Evolutionary conservation across 2,797 vertebrate species (phyloP).

Genomic region (Neosilurus mollespiculum): DNA sequence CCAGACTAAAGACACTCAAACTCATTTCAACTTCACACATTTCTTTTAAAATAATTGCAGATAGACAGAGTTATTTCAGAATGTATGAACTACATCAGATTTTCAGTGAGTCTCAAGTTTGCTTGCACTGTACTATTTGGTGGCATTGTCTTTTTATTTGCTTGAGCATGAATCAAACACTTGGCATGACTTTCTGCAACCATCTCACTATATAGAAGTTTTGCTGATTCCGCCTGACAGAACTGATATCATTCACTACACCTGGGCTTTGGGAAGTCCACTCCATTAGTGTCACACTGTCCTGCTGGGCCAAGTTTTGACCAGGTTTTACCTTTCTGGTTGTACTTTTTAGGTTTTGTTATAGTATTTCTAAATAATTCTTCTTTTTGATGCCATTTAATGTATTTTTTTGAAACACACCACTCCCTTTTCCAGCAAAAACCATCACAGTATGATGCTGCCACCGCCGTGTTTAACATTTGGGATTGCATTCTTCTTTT

Average conservation of each 20-base stretch:
- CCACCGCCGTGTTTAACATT: background rate
- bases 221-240: background rate
- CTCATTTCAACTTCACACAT: background rate
- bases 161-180: background rate
- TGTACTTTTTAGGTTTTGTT: background rate
- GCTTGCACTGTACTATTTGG: background rate
- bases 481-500: background rate
- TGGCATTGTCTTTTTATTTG: background rate
- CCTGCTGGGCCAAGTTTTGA: background rate
- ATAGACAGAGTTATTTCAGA: background rate
- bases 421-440: background rate
- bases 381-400: background rate
- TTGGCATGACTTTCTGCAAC: background rate
- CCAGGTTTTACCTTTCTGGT: background rate
- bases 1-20: background rate
- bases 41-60: background rate
- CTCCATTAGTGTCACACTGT: background rate
- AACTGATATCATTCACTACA: background rate
- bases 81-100: background rate
- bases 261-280: background rate
- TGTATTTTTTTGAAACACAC: background rate
- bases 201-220: background rate
- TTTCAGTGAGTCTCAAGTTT: background rate
- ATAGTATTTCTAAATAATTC: slow-evolving; percentile 1
- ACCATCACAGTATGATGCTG: background rate